Conservation (phyloP, 2,888 invertebrate genomes). For the Dione vanillae region DNA sequence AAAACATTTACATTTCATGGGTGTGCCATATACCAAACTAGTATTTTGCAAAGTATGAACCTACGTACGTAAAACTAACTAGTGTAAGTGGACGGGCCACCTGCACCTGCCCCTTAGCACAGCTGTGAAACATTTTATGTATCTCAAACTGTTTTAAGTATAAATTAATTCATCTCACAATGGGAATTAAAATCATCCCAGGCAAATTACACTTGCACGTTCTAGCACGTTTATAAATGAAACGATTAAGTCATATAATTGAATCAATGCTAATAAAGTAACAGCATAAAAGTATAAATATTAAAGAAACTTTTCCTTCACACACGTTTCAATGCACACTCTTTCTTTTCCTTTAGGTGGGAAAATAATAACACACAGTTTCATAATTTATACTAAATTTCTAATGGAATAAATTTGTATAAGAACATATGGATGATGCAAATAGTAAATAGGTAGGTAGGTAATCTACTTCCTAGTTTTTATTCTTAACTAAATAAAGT, state of each 20-base stretch:
- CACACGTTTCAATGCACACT: background rate
- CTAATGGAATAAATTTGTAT: constrained; percentile 1
- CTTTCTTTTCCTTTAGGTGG: background rate
- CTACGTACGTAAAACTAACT: background rate
- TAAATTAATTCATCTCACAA: background rate
- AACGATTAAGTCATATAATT: background rate
- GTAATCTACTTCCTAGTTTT: too few relatives aligned
- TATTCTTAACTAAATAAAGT: background rate
- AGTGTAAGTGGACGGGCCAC: background rate
- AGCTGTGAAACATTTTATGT: constrained; percentile 6
- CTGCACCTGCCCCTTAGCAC: constrained; percentile 26
- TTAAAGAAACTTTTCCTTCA: constrained; percentile 6
- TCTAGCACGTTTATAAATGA: background rate
- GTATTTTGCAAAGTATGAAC: constrained; percentile 11
- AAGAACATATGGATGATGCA: background rate
- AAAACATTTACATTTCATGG: constrained; percentile 65
- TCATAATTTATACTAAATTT: background rate
- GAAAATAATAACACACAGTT: constrained; percentile 8
- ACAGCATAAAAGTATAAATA: background rate
- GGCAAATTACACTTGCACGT: background rate
- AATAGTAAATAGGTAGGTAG: background rate
- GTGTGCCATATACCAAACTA: constrained; percentile 57
- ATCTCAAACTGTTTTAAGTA: constrained; percentile 4
- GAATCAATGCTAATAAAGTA: background rate
- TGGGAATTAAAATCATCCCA: background rate